Evolutionary conservation across 2,888 invertebrate species (phyloP).

Genomic region (Pheosia gnoma): DNA sequence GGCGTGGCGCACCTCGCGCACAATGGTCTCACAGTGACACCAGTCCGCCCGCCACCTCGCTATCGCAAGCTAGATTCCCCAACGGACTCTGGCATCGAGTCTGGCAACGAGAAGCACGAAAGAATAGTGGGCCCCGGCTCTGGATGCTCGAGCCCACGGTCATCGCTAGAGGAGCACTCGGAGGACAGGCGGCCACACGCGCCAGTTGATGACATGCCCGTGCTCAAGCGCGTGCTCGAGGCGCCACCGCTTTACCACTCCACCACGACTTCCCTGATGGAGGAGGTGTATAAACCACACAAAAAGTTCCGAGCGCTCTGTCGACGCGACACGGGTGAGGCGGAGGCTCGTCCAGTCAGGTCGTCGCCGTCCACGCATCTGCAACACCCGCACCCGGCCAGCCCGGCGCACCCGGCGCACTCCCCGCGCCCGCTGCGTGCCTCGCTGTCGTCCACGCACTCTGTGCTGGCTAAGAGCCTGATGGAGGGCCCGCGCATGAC

Average conservation of each 20-base stretch:
- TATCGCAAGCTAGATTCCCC: conserved; percentile 95
- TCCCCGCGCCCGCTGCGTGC: conserved; percentile 81
- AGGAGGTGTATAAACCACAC: conserved; percentile 97
- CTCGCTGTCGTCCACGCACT: conserved; percentile 93
- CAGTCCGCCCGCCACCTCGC: conserved; percentile 86
- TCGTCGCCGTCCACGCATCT: conserved; percentile 81
- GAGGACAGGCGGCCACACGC: conserved; percentile 84
- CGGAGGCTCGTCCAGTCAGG: conserved; percentile 80
- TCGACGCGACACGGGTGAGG: conserved; percentile 91
- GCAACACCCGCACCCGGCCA: conserved; percentile 77
- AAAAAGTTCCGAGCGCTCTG: conserved; percentile 95
- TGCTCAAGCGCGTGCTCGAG: conserved; percentile 95
- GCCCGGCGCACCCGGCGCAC: conserved; percentile 74
- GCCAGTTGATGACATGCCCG: conserved; percentile 95
- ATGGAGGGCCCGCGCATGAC: conserved; percentile 98
- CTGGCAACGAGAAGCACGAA: conserved; percentile 94
- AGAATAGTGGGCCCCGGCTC: conserved; percentile 87
- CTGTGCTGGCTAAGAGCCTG: conserved; percentile 93
- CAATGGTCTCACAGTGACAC: conserved; percentile 89
- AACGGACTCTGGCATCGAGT: conserved; percentile 96
- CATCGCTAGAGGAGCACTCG: conserved; percentile 91
- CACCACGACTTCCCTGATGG: conserved; percentile 93
- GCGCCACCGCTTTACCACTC: conserved; percentile 96
- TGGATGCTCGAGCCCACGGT: conserved; percentile 94
- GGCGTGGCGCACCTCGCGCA: conserved; percentile 88